These are phyloP conservation scores for Augiades crinisus DNA, from an alignment of 2,888 invertebrate genomes.

Conservation along the genomic window DNA sequence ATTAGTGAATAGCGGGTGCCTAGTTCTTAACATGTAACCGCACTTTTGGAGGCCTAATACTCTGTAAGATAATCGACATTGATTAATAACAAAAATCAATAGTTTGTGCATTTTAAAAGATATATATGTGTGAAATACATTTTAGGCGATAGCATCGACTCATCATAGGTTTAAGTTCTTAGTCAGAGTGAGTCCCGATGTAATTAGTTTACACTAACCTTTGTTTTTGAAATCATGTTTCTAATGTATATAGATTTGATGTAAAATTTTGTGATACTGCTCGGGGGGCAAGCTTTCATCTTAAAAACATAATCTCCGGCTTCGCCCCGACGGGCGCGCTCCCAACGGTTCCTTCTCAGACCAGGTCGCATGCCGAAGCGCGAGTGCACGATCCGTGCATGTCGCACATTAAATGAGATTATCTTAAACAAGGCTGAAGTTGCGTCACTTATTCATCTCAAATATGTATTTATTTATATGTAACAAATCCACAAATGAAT, in stretches of 20 bases:
- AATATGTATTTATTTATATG: no score
- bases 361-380: no score
- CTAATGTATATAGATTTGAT: slow-evolving; percentile 31
- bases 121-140: no score
- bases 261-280: slow-evolving; percentile 43
- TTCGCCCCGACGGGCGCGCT: not conserved
- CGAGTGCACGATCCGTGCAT: no score
- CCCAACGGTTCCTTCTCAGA: not conserved
- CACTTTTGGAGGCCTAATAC: not conserved
- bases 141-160: not conserved
- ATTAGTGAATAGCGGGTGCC: no score
- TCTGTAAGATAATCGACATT: not conserved
- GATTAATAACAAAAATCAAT: not conserved
- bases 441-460: no score
- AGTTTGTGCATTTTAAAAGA: no score
- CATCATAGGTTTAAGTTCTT: not conserved
- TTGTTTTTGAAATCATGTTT: not conserved
- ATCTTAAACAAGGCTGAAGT: no score
- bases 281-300: slow-evolving; percentile 6
- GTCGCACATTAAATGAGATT: no score
- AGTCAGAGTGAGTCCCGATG: not conserved
- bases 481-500: no score
- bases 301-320: no score
- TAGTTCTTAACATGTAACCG: no score
- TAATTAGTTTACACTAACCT: not conserved